A percentile compares a stretch with the other conserved stretches of the same genome.
phyloP scores from a whole-genome alignment of 2,797 vertebrate genomes.

The Lepus oiostolus region DNA sequence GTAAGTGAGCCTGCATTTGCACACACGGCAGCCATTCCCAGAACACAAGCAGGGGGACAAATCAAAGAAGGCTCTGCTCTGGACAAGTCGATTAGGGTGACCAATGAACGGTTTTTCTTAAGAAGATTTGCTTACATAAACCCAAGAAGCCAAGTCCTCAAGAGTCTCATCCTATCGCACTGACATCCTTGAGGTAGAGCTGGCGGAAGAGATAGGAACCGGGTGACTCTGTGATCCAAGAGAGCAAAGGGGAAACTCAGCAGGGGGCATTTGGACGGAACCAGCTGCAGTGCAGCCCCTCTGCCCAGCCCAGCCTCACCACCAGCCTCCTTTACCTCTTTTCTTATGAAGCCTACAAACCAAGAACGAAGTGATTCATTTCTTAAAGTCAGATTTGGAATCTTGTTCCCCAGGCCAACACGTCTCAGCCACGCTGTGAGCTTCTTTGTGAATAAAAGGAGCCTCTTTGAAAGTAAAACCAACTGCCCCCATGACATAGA shows the following conservation, averaged over 20 bases:
- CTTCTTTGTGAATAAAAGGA: neutral
- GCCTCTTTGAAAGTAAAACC: neutral
- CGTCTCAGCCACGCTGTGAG: neutral
- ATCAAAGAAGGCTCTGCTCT: constrained; percentile 12
- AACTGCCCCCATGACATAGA: neutral
- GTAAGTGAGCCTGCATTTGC: neutral
- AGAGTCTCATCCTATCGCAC: constrained; percentile 62
- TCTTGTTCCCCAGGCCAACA: neutral
- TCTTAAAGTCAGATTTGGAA: neutral
- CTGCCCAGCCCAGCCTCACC: neutral
- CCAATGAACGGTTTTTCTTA: constrained; percentile 77
- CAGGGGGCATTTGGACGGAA: neutral
- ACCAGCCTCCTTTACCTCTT: neutral
- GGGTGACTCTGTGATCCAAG: neutral
- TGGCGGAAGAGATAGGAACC: neutral
- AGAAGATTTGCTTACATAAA: constrained; percentile 77
- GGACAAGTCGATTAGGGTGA: constrained; percentile 56
- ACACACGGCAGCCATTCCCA: neutral
- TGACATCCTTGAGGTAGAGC: neutral
- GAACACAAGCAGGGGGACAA: neutral
- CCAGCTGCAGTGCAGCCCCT: neutral
- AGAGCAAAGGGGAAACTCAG: neutral
- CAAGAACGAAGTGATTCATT: neutral
- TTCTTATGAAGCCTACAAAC: neutral
- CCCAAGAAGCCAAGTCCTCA: constrained; percentile 68